Conservation (phyloP, 2,888 invertebrate genomes). For the Fissipunctia ypsillon region DNA sequence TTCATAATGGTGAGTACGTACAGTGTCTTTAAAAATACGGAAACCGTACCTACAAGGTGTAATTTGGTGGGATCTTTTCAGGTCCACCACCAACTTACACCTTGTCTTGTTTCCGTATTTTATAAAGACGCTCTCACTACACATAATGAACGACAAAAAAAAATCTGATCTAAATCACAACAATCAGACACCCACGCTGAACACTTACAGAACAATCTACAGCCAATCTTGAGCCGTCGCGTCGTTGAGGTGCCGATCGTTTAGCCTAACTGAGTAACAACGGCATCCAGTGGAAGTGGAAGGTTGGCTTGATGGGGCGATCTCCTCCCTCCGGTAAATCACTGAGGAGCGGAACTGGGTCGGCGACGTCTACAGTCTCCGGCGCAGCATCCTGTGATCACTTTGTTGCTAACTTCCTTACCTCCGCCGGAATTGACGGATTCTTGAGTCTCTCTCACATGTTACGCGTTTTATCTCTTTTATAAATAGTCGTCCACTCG, state of each 20-base stretch:
- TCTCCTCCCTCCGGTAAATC: constrained; percentile 68
- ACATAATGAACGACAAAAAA: neutral
- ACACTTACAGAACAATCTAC: constrained; percentile 1
- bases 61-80: no score
- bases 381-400: constrained; percentile 53
- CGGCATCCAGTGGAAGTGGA: constrained; percentile 61
- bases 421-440: constrained; percentile 49
- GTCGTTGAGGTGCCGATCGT: constrained; percentile 47
- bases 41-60: no score
- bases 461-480: neutral
- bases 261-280: constrained; percentile 55
- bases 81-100: no score
- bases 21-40: no score
- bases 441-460: constrained; percentile 32
- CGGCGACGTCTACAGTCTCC: constrained; percentile 58
- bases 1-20: neutral
- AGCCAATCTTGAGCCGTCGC: constrained; percentile 21
- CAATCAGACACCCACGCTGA: neutral
- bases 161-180: neutral
- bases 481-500: neutral
- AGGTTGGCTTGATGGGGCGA: constrained; percentile 56
- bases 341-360: constrained; percentile 68
- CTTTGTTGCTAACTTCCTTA: constrained; percentile 52
- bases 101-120: neutral
- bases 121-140: neutral